Conservation (phyloP, 2,888 invertebrate species). For the Drosophila quinaria region DNA sequence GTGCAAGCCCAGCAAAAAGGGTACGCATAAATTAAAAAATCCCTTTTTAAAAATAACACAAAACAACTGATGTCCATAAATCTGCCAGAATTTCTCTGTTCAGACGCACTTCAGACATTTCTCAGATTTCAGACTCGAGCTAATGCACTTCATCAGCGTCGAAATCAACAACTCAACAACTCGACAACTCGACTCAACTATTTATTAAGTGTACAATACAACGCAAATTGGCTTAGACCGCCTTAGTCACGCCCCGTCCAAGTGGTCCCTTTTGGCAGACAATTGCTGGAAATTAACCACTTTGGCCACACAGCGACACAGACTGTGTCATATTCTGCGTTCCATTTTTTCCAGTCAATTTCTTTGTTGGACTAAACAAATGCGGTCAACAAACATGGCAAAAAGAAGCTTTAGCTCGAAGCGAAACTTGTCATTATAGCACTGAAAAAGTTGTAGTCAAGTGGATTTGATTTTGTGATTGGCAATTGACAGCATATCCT, state of each 20-base stretch:
- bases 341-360: constrained; percentile 13
- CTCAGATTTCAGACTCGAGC: constrained; percentile 23
- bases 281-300: constrained; percentile 62
- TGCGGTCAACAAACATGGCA: constrained; percentile 23
- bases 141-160: constrained; percentile 52
- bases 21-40: constrained; percentile 23
- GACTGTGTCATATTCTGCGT: constrained; percentile 33
- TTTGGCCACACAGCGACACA: constrained; percentile 22
- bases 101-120: constrained; percentile 22
- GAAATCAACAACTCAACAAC: constrained; percentile 15
- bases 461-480: constrained; percentile 55
- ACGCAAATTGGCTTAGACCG: constrained; percentile 64
- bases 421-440: constrained; percentile 24
- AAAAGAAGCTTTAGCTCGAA: neutral
- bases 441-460: constrained; percentile 42
- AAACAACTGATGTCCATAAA: constrained; percentile 47
- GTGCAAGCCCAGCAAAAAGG: neutral
- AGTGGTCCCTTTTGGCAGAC: constrained; percentile 33
- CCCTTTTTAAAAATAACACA: neutral
- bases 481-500: constrained; percentile 19
- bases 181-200: constrained; percentile 56
- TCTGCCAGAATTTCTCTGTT: constrained; percentile 38
- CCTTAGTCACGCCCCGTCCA: constrained; percentile 36
- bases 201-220: constrained; percentile 72
- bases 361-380: constrained; percentile 25